phyloP scores from a whole-genome alignment of 2,797 vertebrate species.

The Saxicola maurus region DNA sequence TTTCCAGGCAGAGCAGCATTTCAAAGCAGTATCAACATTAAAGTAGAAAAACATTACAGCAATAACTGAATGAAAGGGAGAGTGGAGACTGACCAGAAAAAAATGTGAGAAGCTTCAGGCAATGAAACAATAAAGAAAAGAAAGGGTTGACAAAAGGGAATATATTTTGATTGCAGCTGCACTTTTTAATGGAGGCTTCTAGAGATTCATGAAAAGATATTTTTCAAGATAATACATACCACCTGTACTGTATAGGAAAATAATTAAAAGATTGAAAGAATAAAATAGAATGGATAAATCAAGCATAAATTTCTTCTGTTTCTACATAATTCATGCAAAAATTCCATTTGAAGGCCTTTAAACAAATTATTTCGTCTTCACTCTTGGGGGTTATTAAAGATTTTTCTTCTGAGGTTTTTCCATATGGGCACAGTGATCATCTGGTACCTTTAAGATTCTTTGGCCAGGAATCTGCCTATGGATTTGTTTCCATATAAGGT shows the following conservation, averaged over 20 bases:
- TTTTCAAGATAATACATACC: not conserved
- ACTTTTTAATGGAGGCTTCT: not conserved
- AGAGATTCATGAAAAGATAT: not conserved
- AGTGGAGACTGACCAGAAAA: not conserved
- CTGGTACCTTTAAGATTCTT: not conserved
- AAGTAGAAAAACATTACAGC: not conserved
- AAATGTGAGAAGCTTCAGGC: not conserved
- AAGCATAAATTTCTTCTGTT: not conserved
- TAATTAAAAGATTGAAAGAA: not conserved
- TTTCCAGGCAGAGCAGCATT: not conserved
- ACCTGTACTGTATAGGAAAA: not conserved
- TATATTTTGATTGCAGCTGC: not conserved
- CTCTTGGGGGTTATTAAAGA: not conserved
- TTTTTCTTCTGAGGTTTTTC: not conserved
- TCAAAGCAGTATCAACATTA: not conserved
- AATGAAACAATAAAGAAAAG: not conserved
- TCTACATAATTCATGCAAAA: not conserved
- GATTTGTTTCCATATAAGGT: rapidly evolving
- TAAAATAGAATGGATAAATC: not conserved
- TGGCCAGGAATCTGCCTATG: not conserved
- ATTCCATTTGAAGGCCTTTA: not conserved
- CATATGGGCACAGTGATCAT: rapidly evolving
- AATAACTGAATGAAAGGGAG: not conserved
- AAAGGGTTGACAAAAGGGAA: not conserved
- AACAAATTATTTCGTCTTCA: not conserved